Evolutionary conservation across 2,797 vertebrate genomes (phyloP).

Genomic region (Sciaenops ocellatus): DNA sequence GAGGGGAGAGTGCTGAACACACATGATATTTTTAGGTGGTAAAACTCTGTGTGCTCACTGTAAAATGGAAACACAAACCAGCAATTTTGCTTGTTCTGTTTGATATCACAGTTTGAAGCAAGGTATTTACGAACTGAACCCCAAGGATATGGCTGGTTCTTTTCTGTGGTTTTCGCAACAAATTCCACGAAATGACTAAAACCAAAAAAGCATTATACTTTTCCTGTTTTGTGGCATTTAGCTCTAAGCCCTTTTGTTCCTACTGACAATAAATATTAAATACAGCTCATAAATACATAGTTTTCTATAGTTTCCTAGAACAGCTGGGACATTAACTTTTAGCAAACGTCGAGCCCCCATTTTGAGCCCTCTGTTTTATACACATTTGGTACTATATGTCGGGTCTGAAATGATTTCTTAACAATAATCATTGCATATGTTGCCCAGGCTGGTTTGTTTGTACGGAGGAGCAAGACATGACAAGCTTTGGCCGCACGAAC

Average conservation of each 20-base stretch:
- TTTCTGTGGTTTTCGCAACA: neutral
- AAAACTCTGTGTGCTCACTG: constrained; percentile 25
- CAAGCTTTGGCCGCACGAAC: no score
- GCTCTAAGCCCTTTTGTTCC: neutral
- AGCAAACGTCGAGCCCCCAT: no score
- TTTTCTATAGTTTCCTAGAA: no score
- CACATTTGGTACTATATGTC: no score
- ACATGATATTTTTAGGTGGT: constrained; percentile 72
- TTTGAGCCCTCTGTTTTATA: no score
- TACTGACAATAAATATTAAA: neutral
- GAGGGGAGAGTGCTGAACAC: constrained; percentile 56
- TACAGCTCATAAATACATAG: neutral
- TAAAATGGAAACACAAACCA: constrained; percentile 14
- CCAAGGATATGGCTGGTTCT: neutral
- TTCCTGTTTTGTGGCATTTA: neutral
- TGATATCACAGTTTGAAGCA: constrained; percentile 4
- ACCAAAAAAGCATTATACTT: neutral
- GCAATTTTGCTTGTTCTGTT: constrained; percentile 24
- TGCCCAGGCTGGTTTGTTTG: no score
- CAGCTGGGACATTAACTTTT: no score
- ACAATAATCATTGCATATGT: no score
- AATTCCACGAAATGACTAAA: neutral
- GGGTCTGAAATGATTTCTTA: no score
- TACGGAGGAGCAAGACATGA: no score
- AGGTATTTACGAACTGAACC: neutral